Evolutionary conservation across 2,888 invertebrate species (phyloP).

Genomic region (Clanis bilineata): DNA sequence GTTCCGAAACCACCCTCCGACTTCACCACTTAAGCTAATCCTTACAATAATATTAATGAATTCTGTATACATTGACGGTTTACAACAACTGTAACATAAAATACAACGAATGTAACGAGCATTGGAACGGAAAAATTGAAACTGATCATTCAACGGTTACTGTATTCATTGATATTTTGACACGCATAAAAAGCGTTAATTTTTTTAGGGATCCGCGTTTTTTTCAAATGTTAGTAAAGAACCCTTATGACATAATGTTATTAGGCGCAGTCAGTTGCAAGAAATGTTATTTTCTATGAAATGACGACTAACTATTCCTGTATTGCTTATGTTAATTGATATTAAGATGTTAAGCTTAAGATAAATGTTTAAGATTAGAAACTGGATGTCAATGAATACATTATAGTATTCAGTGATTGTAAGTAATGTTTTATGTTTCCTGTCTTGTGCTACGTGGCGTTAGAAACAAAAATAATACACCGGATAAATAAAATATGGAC

Average conservation of each 20-base stretch:
- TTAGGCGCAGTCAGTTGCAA: slow-evolving; percentile 1
- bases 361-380: slow-evolving; percentile 1
- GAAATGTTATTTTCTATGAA: neutral
- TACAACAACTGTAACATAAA: slow-evolving; percentile 29
- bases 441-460: neutral
- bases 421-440: neutral
- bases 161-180: slow-evolving; percentile 52
- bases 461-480: neutral
- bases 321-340: neutral
- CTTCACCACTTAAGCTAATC: slow-evolving; percentile 15
- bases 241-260: slow-evolving; percentile 6
- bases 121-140: neutral
- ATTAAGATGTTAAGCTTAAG: too few relatives aligned
- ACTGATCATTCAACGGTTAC: too few relatives aligned
- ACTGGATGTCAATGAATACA: neutral
- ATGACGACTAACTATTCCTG: neutral
- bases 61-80: neutral
- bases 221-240: neutral
- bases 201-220: slow-evolving; percentile 5
- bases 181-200: slow-evolving; percentile 26
- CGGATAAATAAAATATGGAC: neutral
- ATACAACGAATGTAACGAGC: neutral
- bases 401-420: neutral
- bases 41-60: neutral
- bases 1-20: slow-evolving; percentile 41